These are phyloP conservation scores for Holacanthella duospinosa DNA, from an alignment of 2,888 invertebrate species.

Conservation along the genomic window DNA sequence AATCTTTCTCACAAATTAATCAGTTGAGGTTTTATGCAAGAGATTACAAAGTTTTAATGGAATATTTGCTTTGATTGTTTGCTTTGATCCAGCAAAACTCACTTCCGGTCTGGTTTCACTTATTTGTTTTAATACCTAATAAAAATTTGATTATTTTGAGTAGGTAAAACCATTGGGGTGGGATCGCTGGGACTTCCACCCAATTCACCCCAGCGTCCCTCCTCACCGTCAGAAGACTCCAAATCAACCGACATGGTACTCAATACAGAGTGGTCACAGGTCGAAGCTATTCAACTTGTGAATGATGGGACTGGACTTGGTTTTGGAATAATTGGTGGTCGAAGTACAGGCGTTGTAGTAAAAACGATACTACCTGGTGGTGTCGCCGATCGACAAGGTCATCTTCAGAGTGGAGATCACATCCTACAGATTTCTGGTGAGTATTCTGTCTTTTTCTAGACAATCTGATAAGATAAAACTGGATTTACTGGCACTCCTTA, in stretches of 20 bases:
- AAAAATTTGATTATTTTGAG: no score
- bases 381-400: constrained; percentile 90
- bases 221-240: constrained; percentile 57
- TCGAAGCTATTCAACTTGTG: constrained; percentile 92
- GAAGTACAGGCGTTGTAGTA: constrained; percentile 97
- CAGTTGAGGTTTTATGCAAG: no score
- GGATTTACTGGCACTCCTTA: constrained; percentile 43
- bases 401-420: constrained; percentile 94
- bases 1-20: no score
- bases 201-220: constrained; percentile 40
- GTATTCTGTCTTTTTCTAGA: not conserved
- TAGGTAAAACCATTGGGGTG: constrained; percentile 32
- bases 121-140: no score
- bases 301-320: constrained; percentile 97
- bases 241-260: constrained; percentile 57
- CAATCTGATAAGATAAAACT: not conserved
- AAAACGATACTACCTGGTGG: constrained; percentile 97
- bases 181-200: constrained; percentile 29
- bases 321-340: constrained; percentile 95
- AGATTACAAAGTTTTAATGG: no score
- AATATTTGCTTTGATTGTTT: no score
- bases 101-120: no score
- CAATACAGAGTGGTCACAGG: constrained; percentile 95
- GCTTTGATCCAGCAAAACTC: no score
- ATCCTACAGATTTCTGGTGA: constrained; percentile 59